Conservation (phyloP, 2,113 vertebrate species). For the Girardinichthys multiradiatus region DNA sequence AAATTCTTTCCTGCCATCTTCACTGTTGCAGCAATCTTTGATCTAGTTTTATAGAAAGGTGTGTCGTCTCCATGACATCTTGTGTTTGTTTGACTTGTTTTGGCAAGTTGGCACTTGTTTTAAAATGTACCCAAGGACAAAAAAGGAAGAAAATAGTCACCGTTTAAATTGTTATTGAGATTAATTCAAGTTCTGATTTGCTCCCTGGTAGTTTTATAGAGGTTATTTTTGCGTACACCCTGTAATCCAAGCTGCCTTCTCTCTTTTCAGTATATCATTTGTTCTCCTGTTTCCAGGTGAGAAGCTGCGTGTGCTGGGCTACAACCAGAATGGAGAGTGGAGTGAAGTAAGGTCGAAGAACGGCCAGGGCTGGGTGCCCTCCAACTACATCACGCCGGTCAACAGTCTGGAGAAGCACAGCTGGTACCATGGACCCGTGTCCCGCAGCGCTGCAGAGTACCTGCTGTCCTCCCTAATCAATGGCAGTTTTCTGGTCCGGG, state of each 20-base stretch:
- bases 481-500: slow-evolving; percentile 96
- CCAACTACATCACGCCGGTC: slow-evolving; percentile 99
- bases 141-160: not conserved
- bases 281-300: slow-evolving; percentile 82
- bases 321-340: slow-evolving; percentile 99
- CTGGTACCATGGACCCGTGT: slow-evolving; percentile 98
- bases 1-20: slow-evolving; percentile 41
- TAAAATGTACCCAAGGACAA: not conserved
- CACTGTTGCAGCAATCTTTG: slow-evolving; percentile 51
- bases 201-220: not conserved
- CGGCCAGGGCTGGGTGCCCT: slow-evolving; percentile 98
- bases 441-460: slow-evolving; percentile 95
- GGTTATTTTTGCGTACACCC: not conserved
- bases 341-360: slow-evolving; percentile 98
- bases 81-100: not conserved
- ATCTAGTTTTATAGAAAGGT: slow-evolving; percentile 41
- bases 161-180: not conserved
- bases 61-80: slow-evolving; percentile 6
- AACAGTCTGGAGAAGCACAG: slow-evolving; percentile 99
- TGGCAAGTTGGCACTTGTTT: not conserved
- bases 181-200: not conserved
- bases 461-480: slow-evolving; percentile 97
- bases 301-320: slow-evolving; percentile 95
- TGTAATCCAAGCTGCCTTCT: not conserved
- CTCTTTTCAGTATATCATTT: not conserved